Base-by-base conservation (phyloP, 2,888 invertebrate species). In the Coelinius sp. region DNA sequence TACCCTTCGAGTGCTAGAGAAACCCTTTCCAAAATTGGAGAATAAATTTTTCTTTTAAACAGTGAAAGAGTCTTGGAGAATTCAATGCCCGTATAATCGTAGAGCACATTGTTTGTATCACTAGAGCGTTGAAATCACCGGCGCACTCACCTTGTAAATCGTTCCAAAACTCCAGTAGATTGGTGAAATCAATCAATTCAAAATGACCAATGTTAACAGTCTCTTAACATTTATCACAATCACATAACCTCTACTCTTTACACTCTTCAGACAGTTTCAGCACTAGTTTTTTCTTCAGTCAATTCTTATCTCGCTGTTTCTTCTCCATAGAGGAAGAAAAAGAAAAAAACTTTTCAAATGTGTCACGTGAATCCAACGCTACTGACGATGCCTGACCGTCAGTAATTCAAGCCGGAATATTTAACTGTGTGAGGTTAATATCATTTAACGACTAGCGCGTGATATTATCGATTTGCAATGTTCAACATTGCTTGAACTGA, bases 121-220 rank as follows among this genome's bases (percentile, higher is more conserved):
- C 62, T 64, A 20, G 49, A 68, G 71, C 77, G 69, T 73, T 76
- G 69, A 71, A 76, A 27, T 71, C 71, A 56, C 65, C 44, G 24
- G 12, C 7, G 10, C 64, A 71, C 71, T 53, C 66, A 71, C 71
- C 71, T 68, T 67, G 2, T 20, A 7, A 20, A 38, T 7, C 12
- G 10, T 53, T 25, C 35, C 17, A 41, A 64, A 63, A 68, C 46
- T 71, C 71, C 66, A 59, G 49, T 25, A 31, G 67, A 31, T 44
- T 25, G 24, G n/a, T n/a, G n/a, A n/a, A n/a, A n/a, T 24, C 17
- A 56, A n/a, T 27, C 4, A 31, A 1, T 52, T 49, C 27, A 12
- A 8, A 6, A 46, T 10, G 20, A 14, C 17, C 17, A 63, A 56
- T 5, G 27, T 38, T 41, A 68, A 35, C 56, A 38, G 69, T 62